Conservation (phyloP, 2,888 invertebrate genomes). For the Caenorhabditis becei region DNA sequence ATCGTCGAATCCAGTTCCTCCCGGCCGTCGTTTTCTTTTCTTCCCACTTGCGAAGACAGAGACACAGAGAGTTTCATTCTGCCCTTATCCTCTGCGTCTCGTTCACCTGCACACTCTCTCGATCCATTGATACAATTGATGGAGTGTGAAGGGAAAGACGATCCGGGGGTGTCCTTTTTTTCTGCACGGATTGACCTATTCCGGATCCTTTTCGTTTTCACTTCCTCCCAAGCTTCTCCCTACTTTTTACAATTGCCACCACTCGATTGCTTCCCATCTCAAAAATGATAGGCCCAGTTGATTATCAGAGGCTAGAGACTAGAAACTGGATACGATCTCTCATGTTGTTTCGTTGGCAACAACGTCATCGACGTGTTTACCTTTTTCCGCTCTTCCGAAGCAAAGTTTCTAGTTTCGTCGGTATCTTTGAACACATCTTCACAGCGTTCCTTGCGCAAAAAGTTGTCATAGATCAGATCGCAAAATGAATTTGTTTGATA, state of each 20-base stretch:
- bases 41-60: neutral
- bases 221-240: neutral
- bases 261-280: neutral
- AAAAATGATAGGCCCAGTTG: constrained; percentile 18
- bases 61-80: constrained; percentile 41
- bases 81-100: constrained; percentile 35
- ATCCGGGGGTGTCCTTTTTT: constrained; percentile 22
- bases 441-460: neutral
- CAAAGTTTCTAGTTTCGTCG: constrained; percentile 23
- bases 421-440: neutral
- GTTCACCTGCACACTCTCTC: constrained; percentile 31
- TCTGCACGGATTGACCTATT: constrained; percentile 48
- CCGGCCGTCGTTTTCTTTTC: neutral
- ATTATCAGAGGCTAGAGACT: constrained; percentile 10
- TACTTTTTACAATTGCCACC: constrained; percentile 4
- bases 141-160: constrained; percentile 44
- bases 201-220: neutral
- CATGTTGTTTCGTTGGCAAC: constrained; percentile 19
- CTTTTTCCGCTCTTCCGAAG: neutral
- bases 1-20: constrained; percentile 33
- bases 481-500: neutral
- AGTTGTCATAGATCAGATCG: neutral
- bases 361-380: constrained; percentile 13
- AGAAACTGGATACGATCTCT: constrained; percentile 38
- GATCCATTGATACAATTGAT: constrained; percentile 52